phyloP scores from a whole-genome alignment of 2,797 vertebrate genomes.

The Erpetoichthys calabaricus region DNA sequence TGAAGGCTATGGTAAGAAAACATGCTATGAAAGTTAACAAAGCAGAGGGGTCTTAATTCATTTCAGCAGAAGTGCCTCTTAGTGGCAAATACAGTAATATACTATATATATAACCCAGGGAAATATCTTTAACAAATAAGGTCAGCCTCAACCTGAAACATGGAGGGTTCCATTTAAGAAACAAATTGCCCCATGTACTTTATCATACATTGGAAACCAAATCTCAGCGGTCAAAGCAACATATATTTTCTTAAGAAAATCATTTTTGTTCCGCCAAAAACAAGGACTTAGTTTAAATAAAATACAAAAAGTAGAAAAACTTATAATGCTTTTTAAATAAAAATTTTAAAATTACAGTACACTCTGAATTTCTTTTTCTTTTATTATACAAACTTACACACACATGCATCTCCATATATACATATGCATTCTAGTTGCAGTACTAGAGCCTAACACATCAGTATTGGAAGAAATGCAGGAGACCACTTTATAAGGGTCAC shows the following conservation, averaged over 20 bases:
- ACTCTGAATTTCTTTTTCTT: no score
- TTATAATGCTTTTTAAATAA: no score
- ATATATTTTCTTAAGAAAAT: neutral
- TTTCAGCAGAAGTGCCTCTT: constrained; percentile 30
- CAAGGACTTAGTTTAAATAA: no score
- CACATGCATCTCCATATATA: no score
- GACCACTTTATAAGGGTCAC: no score
- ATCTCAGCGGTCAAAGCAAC: neutral
- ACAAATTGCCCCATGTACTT: neutral
- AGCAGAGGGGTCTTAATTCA: constrained; percentile 38
- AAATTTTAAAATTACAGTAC: no score
- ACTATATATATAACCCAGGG: constrained; percentile 5
- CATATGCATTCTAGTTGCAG: no score
- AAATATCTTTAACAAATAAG: constrained; percentile 15
- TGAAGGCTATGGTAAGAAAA: constrained; percentile 57
- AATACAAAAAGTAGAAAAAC: no score
- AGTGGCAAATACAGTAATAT: constrained; percentile 11
- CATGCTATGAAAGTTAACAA: constrained; percentile 63
- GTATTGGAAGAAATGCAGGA: no score
- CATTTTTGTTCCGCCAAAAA: no score
- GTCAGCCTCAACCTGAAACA: constrained; percentile 4
- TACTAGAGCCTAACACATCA: no score
- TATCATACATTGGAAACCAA: neutral
- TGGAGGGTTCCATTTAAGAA: constrained; percentile 1
- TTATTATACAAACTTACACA: no score